These are phyloP conservation scores for Coleophora deauratella DNA, from an alignment of 2,888 invertebrate species.

Conservation along the genomic window DNA sequence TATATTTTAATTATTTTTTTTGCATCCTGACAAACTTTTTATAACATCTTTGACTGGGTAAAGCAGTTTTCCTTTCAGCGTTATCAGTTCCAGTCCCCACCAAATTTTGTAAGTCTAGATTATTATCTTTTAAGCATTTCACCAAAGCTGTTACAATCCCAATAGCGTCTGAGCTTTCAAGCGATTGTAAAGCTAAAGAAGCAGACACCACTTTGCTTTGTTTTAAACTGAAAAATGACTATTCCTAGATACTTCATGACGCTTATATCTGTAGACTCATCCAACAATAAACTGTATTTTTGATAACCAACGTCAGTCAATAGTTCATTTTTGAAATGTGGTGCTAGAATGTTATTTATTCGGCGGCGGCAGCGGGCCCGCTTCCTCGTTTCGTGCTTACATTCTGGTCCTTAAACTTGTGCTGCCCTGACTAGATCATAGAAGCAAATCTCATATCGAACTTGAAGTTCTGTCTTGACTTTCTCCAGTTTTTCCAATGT, in stretches of 20 bases:
- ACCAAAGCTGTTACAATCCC: not conserved
- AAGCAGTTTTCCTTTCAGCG: not conserved
- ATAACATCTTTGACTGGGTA: not conserved
- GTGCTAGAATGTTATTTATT: constrained; percentile 3
- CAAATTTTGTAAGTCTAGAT: not conserved
- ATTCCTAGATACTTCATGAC: not conserved
- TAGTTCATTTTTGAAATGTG: constrained; percentile 2
- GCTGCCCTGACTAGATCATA: too few relatives aligned
- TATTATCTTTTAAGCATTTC: not conserved
- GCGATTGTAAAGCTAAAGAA: not conserved
- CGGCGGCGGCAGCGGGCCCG: too few relatives aligned
- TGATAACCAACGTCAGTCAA: not conserved
- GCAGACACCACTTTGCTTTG: not conserved
- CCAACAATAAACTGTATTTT: not conserved
- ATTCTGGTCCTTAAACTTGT: too few relatives aligned
- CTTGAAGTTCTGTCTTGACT: too few relatives aligned
- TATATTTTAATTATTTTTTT: not conserved
- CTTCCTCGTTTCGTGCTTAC: too few relatives aligned
- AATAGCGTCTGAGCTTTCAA: not conserved
- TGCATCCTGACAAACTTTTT: not conserved
- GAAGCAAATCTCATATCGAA: too few relatives aligned
- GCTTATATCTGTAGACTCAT: not conserved
- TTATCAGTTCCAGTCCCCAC: not conserved
- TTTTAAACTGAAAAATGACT: not conserved
- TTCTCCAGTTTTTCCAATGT: too few relatives aligned